Conservation (phyloP, 2,888 invertebrate genomes). For the Agonopterix heracliana region DNA sequence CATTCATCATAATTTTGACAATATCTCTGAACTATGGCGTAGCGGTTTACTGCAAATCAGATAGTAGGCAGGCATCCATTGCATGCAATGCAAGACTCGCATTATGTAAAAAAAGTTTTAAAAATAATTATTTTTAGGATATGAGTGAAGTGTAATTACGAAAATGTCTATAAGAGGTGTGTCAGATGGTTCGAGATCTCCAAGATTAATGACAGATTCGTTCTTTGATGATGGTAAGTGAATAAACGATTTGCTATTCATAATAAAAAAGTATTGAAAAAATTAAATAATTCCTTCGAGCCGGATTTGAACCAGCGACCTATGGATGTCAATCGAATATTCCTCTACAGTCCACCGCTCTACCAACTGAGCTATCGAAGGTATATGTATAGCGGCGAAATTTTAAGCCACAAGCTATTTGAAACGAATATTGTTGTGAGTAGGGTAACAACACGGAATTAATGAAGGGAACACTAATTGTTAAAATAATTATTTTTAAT, state of each 20-base stretch:
- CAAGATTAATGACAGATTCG: slow-evolving; percentile 57
- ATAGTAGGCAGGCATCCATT: too few relatives aligned
- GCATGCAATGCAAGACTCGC: too few relatives aligned
- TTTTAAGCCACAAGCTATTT: slow-evolving; percentile 12
- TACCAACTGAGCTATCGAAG: slow-evolving; percentile 75
- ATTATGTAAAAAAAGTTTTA: too few relatives aligned
- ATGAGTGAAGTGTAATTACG: background rate
- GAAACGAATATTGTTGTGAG: background rate
- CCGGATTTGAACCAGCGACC: slow-evolving; percentile 80
- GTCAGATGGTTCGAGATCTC: slow-evolving; percentile 61
- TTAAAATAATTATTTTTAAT: background rate
- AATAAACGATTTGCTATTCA: slow-evolving; percentile 23
- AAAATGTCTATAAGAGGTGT: slow-evolving; percentile 66
- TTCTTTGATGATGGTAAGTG: slow-evolving; percentile 65
- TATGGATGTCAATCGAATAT: slow-evolving; percentile 63
- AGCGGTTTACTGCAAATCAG: too few relatives aligned
- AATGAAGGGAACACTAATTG: background rate
- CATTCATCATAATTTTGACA: too few relatives aligned
- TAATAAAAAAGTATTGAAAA: background rate
- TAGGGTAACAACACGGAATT: slow-evolving; percentile 28
- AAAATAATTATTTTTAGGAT: too few relatives aligned
- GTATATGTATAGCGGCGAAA: slow-evolving; percentile 18
- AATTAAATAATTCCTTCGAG: slow-evolving; percentile 65
- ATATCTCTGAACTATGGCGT: too few relatives aligned
- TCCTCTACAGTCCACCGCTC: slow-evolving; percentile 63